phyloP scores from a whole-genome alignment of 2,113 vertebrate species.

The Lepus americanus region DNA sequence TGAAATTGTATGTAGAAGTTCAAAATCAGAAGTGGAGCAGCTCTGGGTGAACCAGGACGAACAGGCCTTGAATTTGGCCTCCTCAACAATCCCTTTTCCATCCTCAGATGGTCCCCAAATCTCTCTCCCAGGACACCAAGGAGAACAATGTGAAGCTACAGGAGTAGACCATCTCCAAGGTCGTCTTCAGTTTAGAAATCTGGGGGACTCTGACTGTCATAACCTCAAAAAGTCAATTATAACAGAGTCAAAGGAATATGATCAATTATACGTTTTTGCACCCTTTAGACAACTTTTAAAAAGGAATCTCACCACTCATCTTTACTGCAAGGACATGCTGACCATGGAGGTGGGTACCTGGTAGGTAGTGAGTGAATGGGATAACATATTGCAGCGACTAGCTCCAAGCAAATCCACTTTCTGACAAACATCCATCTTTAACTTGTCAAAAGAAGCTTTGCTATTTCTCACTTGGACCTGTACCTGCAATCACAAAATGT shows the following conservation, averaged over 20 bases:
- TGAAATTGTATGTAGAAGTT: conserved; percentile 11
- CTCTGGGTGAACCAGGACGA: background rate
- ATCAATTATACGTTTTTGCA: background rate
- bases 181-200: background rate
- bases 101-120: background rate
- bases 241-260: conserved; percentile 53
- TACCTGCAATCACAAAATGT: conserved; percentile 83
- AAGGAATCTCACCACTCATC: conserved; percentile 73
- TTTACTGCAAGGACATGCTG: conserved; percentile 71
- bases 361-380: conserved; percentile 90
- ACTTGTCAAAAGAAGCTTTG: conserved; percentile 91
- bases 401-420: conserved; percentile 93
- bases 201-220: background rate
- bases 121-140: background rate
- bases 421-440: conserved; percentile 92
- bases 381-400: conserved; percentile 91
- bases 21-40: background rate
- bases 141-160: background rate
- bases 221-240: background rate
- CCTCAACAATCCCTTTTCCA: background rate
- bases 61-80: background rate
- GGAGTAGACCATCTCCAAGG: background rate
- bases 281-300: conserved; percentile 72
- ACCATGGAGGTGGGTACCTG: conserved; percentile 84
- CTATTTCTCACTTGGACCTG: conserved; percentile 90